phyloP scores from a whole-genome alignment of 2,888 invertebrate species.

The Mythimna lalbum region DNA sequence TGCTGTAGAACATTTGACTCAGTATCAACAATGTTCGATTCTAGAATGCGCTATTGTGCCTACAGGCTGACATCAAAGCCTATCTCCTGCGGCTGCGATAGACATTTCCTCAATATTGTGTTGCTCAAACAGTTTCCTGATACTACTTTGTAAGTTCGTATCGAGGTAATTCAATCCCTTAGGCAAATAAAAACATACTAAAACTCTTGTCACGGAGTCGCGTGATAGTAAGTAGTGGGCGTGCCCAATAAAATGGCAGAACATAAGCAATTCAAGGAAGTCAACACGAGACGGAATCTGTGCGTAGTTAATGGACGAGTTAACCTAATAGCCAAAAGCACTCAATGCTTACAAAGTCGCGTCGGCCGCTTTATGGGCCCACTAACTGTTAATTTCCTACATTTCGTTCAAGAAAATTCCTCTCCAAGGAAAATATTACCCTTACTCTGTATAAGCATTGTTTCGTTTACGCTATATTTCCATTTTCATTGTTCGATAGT shows the following conservation, averaged over 20 bases:
- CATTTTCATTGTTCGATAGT: constrained; percentile 74
- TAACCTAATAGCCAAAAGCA: constrained; percentile 90
- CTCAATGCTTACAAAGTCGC: constrained; percentile 90
- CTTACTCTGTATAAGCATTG: constrained; percentile 72
- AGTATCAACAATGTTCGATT: constrained; percentile 5
- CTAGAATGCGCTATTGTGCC: background rate
- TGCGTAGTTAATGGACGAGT: constrained; percentile 87
- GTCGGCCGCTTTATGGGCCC: constrained; percentile 85
- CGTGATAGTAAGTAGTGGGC: constrained; percentile 63
- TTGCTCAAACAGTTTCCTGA: constrained; percentile 21
- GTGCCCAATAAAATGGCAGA: constrained; percentile 67
- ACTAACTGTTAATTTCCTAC: constrained; percentile 89
- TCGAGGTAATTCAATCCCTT: constrained; percentile 35
- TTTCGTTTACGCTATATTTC: constrained; percentile 75
- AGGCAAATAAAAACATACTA: constrained; percentile 50
- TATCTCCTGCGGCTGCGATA: constrained; percentile 18
- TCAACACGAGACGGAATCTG: constrained; percentile 82
- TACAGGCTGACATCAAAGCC: constrained; percentile 2
- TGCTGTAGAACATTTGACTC: background rate
- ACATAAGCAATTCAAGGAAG: constrained; percentile 77
- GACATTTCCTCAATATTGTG: constrained; percentile 31
- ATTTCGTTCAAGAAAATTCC: constrained; percentile 84
- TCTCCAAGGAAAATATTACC: constrained; percentile 84
- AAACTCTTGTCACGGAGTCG: constrained; percentile 59
- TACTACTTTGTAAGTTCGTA: constrained; percentile 14